phyloP scores from a whole-genome alignment of 1,140 invertebrate genomes.

The Drosophila sechellia region DNA sequence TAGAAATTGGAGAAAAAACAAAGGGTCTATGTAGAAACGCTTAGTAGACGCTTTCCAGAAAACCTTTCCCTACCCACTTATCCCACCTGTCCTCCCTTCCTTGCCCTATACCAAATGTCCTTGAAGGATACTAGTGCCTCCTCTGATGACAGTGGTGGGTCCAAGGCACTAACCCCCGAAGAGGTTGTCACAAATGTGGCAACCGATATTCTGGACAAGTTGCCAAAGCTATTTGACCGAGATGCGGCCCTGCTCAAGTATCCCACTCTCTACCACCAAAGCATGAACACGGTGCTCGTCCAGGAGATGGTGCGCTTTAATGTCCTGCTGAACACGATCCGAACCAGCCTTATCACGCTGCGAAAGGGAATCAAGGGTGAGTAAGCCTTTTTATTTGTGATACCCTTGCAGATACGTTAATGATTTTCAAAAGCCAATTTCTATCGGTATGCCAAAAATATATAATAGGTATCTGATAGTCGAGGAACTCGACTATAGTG shows the following conservation, averaged over 20 bases:
- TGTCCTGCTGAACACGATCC: conserved; percentile 90
- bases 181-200: conserved; percentile 90
- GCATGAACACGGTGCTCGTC: conserved; percentile 90
- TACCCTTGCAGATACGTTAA: too few species aligned
- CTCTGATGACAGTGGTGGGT: conserved; percentile 71
- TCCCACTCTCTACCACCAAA: conserved; percentile 92
- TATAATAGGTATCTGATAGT: too few species aligned
- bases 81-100: conserved; percentile 78
- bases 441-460: too few species aligned
- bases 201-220: conserved; percentile 88
- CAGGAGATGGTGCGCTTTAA: conserved; percentile 98
- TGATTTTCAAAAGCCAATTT: too few species aligned
- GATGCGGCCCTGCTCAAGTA: conserved; percentile 89
- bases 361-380: conserved; percentile 95
- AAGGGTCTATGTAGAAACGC: conserved; percentile 58
- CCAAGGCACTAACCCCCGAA: conserved; percentile 85
- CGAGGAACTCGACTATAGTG: too few species aligned
- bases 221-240: conserved; percentile 91
- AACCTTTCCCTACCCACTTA: conserved; percentile 74
- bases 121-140: conserved; percentile 83
- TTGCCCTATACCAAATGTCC: conserved; percentile 61
- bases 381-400: not conserved
- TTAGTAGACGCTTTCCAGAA: conserved; percentile 73
- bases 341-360: conserved; percentile 91
- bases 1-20: conserved; percentile 76